These are phyloP conservation scores for Pitta sordida DNA, from an alignment of 2,113 vertebrate genomes.

Conservation along the genomic window DNA sequence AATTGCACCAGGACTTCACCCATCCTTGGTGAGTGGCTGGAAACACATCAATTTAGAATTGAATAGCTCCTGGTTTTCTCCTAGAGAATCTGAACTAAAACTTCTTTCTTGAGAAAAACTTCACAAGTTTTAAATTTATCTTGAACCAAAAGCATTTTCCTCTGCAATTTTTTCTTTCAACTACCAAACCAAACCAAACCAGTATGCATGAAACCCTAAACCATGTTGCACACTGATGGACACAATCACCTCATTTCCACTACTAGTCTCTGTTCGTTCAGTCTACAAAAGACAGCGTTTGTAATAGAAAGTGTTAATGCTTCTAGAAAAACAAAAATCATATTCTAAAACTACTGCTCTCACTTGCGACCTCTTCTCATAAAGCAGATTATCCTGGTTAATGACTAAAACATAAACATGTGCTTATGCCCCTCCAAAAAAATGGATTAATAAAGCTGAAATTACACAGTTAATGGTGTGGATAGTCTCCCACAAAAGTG, in stretches of 20 bases:
- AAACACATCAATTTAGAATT: not conserved
- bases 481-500: not conserved
- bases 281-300: not conserved
- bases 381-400: conserved; percentile 40
- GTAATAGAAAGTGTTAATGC: not conserved
- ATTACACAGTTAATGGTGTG: conserved; percentile 37
- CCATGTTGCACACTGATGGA: not conserved
- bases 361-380: conserved; percentile 34
- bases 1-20: not conserved
- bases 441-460: conserved; percentile 32
- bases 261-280: not conserved
- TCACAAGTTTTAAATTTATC: not conserved
- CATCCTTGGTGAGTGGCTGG: not conserved
- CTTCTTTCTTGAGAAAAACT: not conserved
- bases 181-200: not conserved
- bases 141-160: not conserved
- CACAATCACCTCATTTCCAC: not conserved
- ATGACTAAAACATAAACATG: conserved; percentile 42
- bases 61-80: not conserved
- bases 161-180: not conserved
- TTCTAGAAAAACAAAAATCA: not conserved
- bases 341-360: not conserved
- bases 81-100: not conserved
- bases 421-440: not conserved
- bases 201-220: not conserved